Evolutionary conservation across 2,113 vertebrate genomes (phyloP).

Genomic region (Corvus hawaiiensis): DNA sequence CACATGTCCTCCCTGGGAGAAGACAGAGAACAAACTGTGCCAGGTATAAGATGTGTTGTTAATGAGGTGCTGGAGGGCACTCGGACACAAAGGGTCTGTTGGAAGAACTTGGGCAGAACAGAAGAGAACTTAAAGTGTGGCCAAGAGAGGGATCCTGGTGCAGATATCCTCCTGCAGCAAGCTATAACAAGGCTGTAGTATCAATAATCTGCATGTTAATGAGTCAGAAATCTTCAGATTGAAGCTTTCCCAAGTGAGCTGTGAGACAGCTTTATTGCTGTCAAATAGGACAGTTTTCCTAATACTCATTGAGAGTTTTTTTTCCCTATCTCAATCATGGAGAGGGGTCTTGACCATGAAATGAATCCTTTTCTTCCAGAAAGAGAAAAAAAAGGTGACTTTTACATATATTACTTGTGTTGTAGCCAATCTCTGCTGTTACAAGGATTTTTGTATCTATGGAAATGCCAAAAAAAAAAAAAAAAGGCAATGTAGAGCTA

Average conservation of each 20-base stretch:
- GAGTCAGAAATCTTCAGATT: slow-evolving; percentile 4
- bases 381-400: background rate
- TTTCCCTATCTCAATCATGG: background rate
- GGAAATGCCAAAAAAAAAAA: background rate
- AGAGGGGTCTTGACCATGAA: background rate
- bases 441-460: background rate
- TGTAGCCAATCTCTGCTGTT: background rate
- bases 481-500: background rate
- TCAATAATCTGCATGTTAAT: slow-evolving; percentile 39
- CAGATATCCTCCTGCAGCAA: background rate
- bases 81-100: background rate
- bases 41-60: background rate
- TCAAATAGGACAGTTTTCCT: background rate
- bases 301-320: background rate
- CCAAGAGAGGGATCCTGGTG: background rate
- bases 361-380: background rate
- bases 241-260: background rate
- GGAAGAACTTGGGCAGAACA: background rate
- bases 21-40: background rate
- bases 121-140: background rate
- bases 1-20: background rate
- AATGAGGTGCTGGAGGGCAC: background rate
- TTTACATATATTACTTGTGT: background rate
- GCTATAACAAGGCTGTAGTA: background rate
- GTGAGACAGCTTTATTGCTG: background rate